These are phyloP conservation scores for Drosophila neonasuta DNA, from an alignment of 2,888 invertebrate species.

Conservation along the genomic window DNA sequence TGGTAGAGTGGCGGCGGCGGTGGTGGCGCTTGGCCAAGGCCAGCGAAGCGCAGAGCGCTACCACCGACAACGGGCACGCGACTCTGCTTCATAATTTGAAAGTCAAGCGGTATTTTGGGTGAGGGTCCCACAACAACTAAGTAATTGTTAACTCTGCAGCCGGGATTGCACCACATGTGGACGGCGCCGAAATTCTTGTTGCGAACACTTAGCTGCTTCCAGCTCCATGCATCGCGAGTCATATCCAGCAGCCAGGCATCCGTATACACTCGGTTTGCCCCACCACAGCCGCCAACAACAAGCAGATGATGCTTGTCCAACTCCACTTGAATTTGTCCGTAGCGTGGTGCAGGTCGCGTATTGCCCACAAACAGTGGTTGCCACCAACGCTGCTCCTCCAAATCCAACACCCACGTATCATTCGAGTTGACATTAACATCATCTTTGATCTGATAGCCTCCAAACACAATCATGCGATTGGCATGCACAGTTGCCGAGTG, in stretches of 20 bases:
- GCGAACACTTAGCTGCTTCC: constrained; percentile 89
- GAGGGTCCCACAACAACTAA: constrained; percentile 86
- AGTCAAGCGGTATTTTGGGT: constrained; percentile 81
- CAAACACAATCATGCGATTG: constrained; percentile 92
- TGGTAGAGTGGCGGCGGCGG: constrained; percentile 52
- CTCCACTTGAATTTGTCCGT: constrained; percentile 95
- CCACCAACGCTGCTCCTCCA: constrained; percentile 89
- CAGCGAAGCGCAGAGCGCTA: constrained; percentile 55
- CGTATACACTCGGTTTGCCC: constrained; percentile 91
- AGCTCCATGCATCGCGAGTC: constrained; percentile 87
- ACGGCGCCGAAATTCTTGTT: constrained; percentile 91
- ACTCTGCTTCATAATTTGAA: constrained; percentile 81
- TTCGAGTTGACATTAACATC: constrained; percentile 86
- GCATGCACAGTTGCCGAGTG: constrained; percentile 94
- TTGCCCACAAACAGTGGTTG: constrained; percentile 86
- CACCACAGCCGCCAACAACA: constrained; percentile 93
- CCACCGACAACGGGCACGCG: constrained; percentile 76
- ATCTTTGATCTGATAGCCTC: constrained; percentile 85
- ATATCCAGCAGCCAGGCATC: constrained; percentile 96
- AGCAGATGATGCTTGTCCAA: constrained; percentile 90
- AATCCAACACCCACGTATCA: constrained; percentile 94
- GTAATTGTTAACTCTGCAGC: constrained; percentile 89
- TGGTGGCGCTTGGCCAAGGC: constrained; percentile 53
- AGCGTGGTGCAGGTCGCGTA: constrained; percentile 90
- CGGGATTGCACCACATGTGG: constrained; percentile 96